Conservation (phyloP, 2,797 vertebrate species). For the Diplodus puntazzo region DNA sequence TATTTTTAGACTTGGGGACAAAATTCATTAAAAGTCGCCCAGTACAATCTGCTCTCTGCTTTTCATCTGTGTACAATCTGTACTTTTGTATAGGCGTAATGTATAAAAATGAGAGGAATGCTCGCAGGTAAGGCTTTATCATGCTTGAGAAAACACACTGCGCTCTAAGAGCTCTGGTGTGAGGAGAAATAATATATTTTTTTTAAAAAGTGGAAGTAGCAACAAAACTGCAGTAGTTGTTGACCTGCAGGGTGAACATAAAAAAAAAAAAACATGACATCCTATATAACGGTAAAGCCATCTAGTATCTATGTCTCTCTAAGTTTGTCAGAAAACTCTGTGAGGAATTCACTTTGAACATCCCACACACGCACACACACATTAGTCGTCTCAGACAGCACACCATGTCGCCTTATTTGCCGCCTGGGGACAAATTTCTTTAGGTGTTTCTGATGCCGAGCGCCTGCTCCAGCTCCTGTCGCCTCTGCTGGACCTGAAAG, state of each 20-base stretch:
- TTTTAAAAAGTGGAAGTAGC: slow-evolving; percentile 29
- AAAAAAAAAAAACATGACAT: slow-evolving; percentile 30
- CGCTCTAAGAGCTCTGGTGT: slow-evolving; percentile 35
- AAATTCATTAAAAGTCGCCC: slow-evolving; percentile 36
- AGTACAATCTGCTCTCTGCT: slow-evolving; percentile 31
- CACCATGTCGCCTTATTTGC: slow-evolving; percentile 20
- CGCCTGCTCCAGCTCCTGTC: slow-evolving; percentile 98
- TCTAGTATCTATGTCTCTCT: slow-evolving; percentile 56
- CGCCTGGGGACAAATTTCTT: slow-evolving; percentile 26
- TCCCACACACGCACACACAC: slow-evolving; percentile 15
- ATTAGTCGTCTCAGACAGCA: slow-evolving; percentile 37
- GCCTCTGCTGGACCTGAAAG: slow-evolving; percentile 95
- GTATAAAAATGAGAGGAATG: slow-evolving; percentile 73
- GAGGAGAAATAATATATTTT: slow-evolving; percentile 5
- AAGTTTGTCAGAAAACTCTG: slow-evolving; percentile 58
- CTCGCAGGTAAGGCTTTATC: slow-evolving; percentile 63
- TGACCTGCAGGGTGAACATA: slow-evolving; percentile 27
- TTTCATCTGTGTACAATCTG: slow-evolving; percentile 53
- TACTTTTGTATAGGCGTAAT: slow-evolving; percentile 41
- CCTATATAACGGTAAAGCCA: slow-evolving; percentile 64
- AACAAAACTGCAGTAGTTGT: slow-evolving; percentile 47
- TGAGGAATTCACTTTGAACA: slow-evolving; percentile 50
- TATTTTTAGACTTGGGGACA: slow-evolving; percentile 42
- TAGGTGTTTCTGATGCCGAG: slow-evolving; percentile 99
- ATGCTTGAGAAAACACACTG: slow-evolving; percentile 52